A percentile compares a stretch with the other conserved stretches of the same genome.
phyloP scores from a whole-genome alignment of 2,113 vertebrate species.

The Bambusicola thoracicus region DNA sequence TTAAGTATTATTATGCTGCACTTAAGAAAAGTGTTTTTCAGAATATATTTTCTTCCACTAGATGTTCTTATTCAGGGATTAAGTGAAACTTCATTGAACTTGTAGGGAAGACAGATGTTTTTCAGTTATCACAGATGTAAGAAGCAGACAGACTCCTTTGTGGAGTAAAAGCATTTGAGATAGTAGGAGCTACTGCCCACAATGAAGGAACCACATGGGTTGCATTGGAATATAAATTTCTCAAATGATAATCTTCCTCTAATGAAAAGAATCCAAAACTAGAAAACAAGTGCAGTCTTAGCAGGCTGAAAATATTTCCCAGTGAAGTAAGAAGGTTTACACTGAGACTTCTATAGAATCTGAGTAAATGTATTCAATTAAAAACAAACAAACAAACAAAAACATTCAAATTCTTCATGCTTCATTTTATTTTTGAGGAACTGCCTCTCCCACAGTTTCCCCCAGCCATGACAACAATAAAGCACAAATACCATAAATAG shows the following conservation, averaged over 20 bases:
- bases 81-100: not conserved
- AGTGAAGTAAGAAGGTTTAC: not conserved
- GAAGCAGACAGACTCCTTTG: not conserved
- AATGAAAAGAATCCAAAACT: not conserved
- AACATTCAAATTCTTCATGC: not conserved
- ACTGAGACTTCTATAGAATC: not conserved
- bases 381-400: not conserved
- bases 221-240: not conserved
- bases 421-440: not conserved
- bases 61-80: not conserved
- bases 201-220: not conserved
- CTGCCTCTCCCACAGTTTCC: not conserved
- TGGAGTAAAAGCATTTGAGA: not conserved
- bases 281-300: not conserved
- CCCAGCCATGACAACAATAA: not conserved
- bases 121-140: not conserved
- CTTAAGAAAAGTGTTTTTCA: not conserved
- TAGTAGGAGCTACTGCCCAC: not conserved
- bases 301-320: not conserved
- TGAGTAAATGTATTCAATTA: not conserved
- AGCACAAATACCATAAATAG: not conserved
- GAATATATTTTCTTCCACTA: not conserved
- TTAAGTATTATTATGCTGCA: not conserved
- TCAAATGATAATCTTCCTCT: not conserved
- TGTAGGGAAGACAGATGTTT: not conserved